Evolutionary conservation across 1,140 invertebrate genomes (phyloP).

Genomic region (Schlechtendalia chinensis): DNA sequence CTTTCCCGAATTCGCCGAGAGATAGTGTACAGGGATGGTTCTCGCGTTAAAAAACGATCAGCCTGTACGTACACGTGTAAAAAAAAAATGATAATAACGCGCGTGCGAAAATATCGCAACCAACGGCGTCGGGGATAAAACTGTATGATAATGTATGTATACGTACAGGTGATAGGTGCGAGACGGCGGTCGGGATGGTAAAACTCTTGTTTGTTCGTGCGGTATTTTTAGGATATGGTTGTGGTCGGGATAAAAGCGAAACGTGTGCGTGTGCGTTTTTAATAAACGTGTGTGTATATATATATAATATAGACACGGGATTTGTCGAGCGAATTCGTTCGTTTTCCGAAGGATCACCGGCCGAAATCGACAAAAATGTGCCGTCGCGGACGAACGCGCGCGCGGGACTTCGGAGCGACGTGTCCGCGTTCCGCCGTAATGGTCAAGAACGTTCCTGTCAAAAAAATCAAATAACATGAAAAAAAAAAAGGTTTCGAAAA

Average conservation of each 20-base stretch:
- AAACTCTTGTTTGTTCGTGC: too few species aligned
- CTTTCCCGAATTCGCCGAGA: neutral
- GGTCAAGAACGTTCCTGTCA: too few species aligned
- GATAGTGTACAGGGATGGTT: neutral
- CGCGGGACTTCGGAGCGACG: neutral
- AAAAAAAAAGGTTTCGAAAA: too few species aligned
- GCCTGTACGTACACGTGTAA: neutral
- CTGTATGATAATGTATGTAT: too few species aligned
- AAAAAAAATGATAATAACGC: neutral
- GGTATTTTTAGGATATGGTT: too few species aligned
- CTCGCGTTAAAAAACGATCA: conserved; percentile 29
- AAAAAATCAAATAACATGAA: too few species aligned
- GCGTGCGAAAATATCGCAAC: neutral
- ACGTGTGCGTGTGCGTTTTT: neutral
- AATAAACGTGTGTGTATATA: neutral
- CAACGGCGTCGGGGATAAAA: neutral
- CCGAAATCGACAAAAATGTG: conserved; percentile 25
- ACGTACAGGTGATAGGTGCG: neutral
- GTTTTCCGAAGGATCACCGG: neutral
- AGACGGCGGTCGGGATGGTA: too few species aligned
- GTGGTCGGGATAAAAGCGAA: neutral
- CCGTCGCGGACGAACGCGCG: neutral
- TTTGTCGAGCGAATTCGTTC: conserved; percentile 1
- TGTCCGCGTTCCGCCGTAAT: too few species aligned
- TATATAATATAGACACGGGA: neutral